Evolutionary conservation across 2,797 vertebrate species (phyloP), one percentile per base, ranked within the genome.

Genomic region (Syngnathus acus): DNA sequence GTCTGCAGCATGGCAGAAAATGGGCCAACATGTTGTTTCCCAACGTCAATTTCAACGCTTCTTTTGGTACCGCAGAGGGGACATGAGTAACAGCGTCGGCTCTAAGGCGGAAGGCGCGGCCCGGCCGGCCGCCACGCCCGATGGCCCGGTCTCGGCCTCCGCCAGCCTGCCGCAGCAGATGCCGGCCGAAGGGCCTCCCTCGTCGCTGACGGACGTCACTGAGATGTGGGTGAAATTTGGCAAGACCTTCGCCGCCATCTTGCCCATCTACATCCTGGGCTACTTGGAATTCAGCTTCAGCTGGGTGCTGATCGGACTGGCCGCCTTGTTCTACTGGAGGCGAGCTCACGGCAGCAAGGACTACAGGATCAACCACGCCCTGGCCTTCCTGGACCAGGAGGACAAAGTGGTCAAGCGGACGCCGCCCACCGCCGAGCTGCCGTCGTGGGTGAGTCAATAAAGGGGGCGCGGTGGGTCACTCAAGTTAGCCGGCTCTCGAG

Each of bases 281-380:
- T 98, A 97, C 86, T 89, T 98, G 65, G 96, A 94, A 75, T 90
- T 98, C 86, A 98, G 96, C 83, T 98, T 99, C 84, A 98, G 95
- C 81, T 99, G 96, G 96, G 90, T 98, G 3, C 91, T 99, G 53
- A 87, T 97, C 43, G 94, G 89, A 10, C 91, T 99, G 3, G 91
- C 91, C 39, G 70, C 87, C 73, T 84, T 98, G 45, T 93, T 94
- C 85, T 94, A 95, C 86, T 93, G 93, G 89, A 91, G 74, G 75
- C 89, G 79, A 70, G 92, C 92, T 82, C 84, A 92, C 1, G 88
- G 92, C 61, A 66, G 38, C 0, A 90, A 92, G 70, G 88, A 87
- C 77, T 89, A 90, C 72, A 84, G 90, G 75, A 84, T 94, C 48
- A 91, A 90, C 78, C 89, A 90, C 32, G 94, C 93, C 1, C 81